Conservation (phyloP, 1,140 invertebrate species). For the Ridgeia piscesae region DNA sequence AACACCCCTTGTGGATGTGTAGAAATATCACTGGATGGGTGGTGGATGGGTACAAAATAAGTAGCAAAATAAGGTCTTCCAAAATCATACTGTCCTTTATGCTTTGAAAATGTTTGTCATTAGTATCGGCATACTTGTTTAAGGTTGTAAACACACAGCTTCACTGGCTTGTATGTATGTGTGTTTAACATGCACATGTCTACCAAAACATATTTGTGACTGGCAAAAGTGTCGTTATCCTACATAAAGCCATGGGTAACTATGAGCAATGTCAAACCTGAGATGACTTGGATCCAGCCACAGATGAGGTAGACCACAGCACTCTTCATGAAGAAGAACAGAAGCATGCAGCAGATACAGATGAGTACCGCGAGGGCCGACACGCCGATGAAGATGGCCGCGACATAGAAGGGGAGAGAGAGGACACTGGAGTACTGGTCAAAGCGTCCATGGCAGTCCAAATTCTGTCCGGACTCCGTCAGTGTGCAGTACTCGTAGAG, state of each 20-base stretch:
- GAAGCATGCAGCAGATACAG: constrained; percentile 77
- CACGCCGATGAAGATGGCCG: constrained; percentile 84
- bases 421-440: constrained; percentile 81
- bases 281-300: constrained; percentile 89
- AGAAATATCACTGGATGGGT: too few species aligned
- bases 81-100: too few species aligned
- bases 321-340: constrained; percentile 92
- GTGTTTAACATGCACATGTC: too few species aligned
- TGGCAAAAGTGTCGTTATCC: too few species aligned
- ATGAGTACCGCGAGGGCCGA: constrained; percentile 82
- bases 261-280: constrained; percentile 70
- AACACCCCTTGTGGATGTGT: too few species aligned
- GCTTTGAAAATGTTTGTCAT: too few species aligned
- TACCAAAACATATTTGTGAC: too few species aligned
- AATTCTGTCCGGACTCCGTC: constrained; percentile 43
- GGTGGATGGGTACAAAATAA: too few species aligned
- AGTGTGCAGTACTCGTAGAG: constrained; percentile 82
- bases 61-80: too few species aligned
- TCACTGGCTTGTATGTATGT: too few species aligned
- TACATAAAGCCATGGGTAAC: background rate
- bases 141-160: too few species aligned
- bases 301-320: constrained; percentile 90
- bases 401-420: constrained; percentile 74
- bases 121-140: too few species aligned
- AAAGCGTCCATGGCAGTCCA: constrained; percentile 74